These are phyloP conservation scores for Papilio protenor DNA, from an alignment of 2,888 invertebrate species.

Conservation along the genomic window DNA sequence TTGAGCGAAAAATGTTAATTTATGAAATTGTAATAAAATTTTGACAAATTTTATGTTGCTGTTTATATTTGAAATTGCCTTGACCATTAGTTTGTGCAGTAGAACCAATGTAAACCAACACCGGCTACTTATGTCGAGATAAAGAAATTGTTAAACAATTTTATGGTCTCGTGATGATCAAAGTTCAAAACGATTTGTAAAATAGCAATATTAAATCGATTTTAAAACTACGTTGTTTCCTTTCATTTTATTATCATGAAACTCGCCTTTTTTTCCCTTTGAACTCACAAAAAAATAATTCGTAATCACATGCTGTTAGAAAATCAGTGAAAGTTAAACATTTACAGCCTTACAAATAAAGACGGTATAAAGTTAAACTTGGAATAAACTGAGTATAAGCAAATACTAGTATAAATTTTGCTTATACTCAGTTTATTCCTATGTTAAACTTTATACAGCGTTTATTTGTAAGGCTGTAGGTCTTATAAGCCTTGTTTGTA, in stretches of 20 bases:
- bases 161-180: conserved; percentile 74
- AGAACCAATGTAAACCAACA: conserved; percentile 51
- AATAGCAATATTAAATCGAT: conserved; percentile 79
- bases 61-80: conserved; percentile 49
- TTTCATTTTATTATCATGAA: conserved; percentile 27
- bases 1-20: neutral
- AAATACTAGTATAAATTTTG: no score
- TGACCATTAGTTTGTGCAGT: conserved; percentile 55
- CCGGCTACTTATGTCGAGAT: conserved; percentile 48
- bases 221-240: conserved; percentile 54
- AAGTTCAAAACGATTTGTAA: conserved; percentile 79
- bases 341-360: no score
- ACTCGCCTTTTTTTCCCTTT: neutral
- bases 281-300: neutral
- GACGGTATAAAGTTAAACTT: no score
- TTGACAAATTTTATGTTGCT: neutral
- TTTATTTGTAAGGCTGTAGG: no score
- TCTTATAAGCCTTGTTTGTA: neutral
- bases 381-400: no score
- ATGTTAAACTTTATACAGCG: no score
- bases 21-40: neutral
- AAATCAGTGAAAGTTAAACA: no score
- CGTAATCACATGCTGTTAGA: no score
- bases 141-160: conserved; percentile 60
- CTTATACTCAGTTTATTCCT: no score